Evolutionary conservation across 2,888 invertebrate species (phyloP), one percentile per base, ranked within the genome.

Genomic region (Lasioglossum lativentre): DNA sequence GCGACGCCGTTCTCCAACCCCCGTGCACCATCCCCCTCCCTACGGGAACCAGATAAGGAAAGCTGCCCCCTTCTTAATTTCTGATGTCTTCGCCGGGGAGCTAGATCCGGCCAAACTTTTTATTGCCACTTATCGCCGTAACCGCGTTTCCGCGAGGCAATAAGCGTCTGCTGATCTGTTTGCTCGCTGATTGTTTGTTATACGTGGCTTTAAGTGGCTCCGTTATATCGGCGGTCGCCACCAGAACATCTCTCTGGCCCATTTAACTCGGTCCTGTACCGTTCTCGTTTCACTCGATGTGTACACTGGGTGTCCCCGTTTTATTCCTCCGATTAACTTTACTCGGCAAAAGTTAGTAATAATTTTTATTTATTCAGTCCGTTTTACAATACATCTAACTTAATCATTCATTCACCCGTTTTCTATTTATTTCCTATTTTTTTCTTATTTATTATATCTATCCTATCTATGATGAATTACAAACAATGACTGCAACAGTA

Each of bases 111-210:
- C 23, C 56, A 79, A 85, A 83, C 71, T 76, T 85, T 82, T 83
- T 85, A 83, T 82, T 75, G 63, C 82, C 82, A 72, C 74, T 84
- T 84, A 81, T 84, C 82, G 47, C 77, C 59, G 77, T 82, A 70
- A 77, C 74, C 81, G 82, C 73, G 23, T 77, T 59, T 79, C 74
- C 74, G 45, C 63, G 56, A 71, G 59, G 74, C 83, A 78, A 78
- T 78, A 74, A 77, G 59, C 70, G 77, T 70, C 52, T 19, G 70
- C 77, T 40, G 77, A 77, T 77, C 77, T 77, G 77, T 77, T 77
- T 56, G 45, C 75, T 72, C 75, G 71, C 30, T 76, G 80, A 81
- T 82, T 78, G 78, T 74, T 79, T 79, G 79, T 66, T 79, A 79
- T 66, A 74, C 79, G 79, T 73, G 78, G 45, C 73, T 45, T 38